Conservation (phyloP, 2,797 vertebrate species). For the Takifugu rubripes region DNA sequence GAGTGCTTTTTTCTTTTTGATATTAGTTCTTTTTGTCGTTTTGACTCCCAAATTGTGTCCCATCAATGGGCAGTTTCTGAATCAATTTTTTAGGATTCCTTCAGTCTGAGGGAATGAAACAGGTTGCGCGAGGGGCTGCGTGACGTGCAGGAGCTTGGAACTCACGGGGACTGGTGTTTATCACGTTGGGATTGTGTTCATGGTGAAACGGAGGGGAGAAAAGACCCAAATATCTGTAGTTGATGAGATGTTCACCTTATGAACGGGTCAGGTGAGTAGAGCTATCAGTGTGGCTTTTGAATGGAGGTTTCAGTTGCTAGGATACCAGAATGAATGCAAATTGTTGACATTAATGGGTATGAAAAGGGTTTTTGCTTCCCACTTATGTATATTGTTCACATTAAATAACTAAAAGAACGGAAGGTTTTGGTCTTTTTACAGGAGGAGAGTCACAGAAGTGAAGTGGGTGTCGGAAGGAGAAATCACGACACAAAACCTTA, state of each 20-base stretch:
- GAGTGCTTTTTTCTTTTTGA: not conserved
- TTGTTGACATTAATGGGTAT: slow-evolving; percentile 47
- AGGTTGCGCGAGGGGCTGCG: not conserved
- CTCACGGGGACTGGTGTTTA: no score
- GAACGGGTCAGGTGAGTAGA: slow-evolving; percentile 61
- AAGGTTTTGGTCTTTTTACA: slow-evolving; percentile 20
- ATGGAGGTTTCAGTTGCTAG: slow-evolving; percentile 72
- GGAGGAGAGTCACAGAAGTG: slow-evolving; percentile 7
- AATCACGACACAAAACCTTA: slow-evolving; percentile 72
- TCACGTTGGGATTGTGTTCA: no score
- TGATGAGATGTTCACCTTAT: slow-evolving; percentile 54
- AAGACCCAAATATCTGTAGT: slow-evolving; percentile 8
- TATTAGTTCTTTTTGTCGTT: not conserved
- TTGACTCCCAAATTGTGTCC: not conserved
- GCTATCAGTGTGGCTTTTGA: slow-evolving; percentile 54
- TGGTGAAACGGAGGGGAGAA: no score
- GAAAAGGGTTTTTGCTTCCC: not conserved
- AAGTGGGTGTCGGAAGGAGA: slow-evolving; percentile 67
- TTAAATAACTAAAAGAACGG: slow-evolving; percentile 30
- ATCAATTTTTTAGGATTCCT: not conserved
- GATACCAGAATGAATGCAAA: slow-evolving; percentile 61
- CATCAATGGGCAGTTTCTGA: slow-evolving; percentile 4
- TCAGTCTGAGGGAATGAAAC: slow-evolving; percentile 2
- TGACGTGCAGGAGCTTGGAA: no score
- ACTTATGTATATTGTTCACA: slow-evolving; percentile 17